Evolutionary conservation across 2,797 vertebrate genomes (phyloP).

Genomic region (Cetoscarus ocellatus): DNA sequence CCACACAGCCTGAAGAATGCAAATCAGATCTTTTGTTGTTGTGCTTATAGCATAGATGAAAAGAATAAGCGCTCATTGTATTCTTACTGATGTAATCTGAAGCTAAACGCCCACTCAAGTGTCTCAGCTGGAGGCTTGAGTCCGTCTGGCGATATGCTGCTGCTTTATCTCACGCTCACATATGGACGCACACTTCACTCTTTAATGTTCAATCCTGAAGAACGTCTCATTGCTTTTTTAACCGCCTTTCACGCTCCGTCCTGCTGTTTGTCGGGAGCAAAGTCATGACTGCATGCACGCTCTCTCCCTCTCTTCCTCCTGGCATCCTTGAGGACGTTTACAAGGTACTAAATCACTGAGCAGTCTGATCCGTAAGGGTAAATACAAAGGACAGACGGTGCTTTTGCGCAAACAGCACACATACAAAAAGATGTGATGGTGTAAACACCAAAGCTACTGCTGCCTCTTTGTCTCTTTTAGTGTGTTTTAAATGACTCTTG

Average conservation of each 20-base stretch:
- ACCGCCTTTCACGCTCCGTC: neutral
- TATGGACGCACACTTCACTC: conserved; percentile 38
- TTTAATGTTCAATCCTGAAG: conserved; percentile 40
- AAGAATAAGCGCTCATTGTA: conserved; percentile 16
- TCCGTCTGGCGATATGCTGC: conserved; percentile 43
- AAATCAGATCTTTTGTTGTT: conserved; percentile 17
- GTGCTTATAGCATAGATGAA: conserved; percentile 6
- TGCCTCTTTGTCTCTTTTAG: conserved; percentile 6
- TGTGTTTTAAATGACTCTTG: conserved; percentile 26
- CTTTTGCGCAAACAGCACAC: conserved; percentile 15
- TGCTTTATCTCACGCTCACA: conserved; percentile 27
- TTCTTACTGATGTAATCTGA: conserved; percentile 35
- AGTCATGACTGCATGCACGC: conserved; percentile 13
- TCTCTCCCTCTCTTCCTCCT: conserved; percentile 2
- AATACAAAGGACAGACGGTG: conserved; percentile 45
- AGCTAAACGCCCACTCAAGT: conserved; percentile 41
- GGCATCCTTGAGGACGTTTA: conserved; percentile 57
- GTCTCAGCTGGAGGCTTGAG: conserved; percentile 46
- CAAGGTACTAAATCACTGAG: conserved; percentile 55
- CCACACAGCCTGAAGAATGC: conserved; percentile 8
- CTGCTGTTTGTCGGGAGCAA: conserved; percentile 16
- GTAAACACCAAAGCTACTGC: conserved; percentile 22
- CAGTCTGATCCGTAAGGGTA: conserved; percentile 40
- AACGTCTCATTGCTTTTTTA: conserved; percentile 21
- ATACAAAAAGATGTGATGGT: neutral